Evolutionary conservation across 1,140 invertebrate genomes (phyloP), one percentile per base, ranked within the genome.

Genomic region (Maconellicoccus hirsutus): DNA sequence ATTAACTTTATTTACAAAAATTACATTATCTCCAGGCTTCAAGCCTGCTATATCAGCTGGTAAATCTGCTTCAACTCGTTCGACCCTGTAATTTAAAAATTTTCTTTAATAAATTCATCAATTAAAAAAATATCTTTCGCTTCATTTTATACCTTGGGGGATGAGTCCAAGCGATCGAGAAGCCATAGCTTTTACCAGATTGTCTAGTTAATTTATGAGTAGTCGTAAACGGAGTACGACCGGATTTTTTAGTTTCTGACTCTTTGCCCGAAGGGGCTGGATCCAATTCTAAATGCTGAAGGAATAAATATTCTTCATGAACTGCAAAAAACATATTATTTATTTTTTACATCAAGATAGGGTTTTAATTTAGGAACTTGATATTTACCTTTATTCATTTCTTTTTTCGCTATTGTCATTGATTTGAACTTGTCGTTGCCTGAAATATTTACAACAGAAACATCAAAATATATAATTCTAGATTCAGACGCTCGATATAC

Each of bases 111-210:
- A 63, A 29, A n/a, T n/a, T 70, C 6, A 26, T 70, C 61, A 38
- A 72, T 42, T 70, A 38, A n/a, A 72, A 66, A 22, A 66, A 66
- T 23, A 66, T 26, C 8, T 10, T 52, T 52, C 4, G n/a, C n/a
- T 52, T 14, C 1, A 71, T n/a, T 71, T 10, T 16, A 69, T 76
- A 80, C 79, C 79, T 84, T n/a, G 87, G 92, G 19, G 93, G 93
- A 76, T 92, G 87, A 1, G 90, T 92, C 89, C 92, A 94, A 0
- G 93, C 88, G n/a, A 96, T 87, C 3, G 91, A 92, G 80, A 96
- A 95, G 0, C 90, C 90, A 77, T 89, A 92, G 6, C 89, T 82
- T 25, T 83, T 82, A 69, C 84, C 83, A 1, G 83, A 78, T 7
- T 82, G 82, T 29, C 85, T 79, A 7, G 82, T 80, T 66, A 89